Evolutionary conservation across 2,113 vertebrate species (phyloP).

Genomic region (Misgurnus mizolepis): DNA sequence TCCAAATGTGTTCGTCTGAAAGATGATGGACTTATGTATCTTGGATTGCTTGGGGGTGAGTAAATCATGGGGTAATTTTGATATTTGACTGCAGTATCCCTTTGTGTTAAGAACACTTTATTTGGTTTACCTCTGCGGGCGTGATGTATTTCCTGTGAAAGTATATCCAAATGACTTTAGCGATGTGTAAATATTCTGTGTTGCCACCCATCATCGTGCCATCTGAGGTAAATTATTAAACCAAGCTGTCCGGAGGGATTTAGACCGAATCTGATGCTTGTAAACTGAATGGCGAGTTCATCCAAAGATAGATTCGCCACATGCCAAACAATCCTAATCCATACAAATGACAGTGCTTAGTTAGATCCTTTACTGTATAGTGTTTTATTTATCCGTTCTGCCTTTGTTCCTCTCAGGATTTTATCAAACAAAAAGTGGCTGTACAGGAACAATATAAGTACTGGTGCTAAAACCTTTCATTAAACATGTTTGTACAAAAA

Average conservation of each 20-base stretch:
- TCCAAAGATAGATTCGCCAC: slow-evolving; percentile 27
- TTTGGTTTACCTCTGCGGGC: not conserved
- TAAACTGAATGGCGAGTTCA: slow-evolving; percentile 38
- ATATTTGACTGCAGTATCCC: too few species aligned
- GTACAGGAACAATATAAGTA: slow-evolving; percentile 22
- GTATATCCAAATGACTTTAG: not conserved
- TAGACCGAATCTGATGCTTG: slow-evolving; percentile 34
- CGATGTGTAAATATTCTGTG: slow-evolving; percentile 49
- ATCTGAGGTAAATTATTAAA: slow-evolving; percentile 52
- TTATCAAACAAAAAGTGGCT: slow-evolving; percentile 23
- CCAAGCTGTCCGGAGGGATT: slow-evolving; percentile 36
- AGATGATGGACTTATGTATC: too few species aligned
- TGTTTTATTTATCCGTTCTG: slow-evolving; percentile 8
- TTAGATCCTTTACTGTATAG: slow-evolving; percentile 26
- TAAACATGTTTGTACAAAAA: slow-evolving; percentile 33
- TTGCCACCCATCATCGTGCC: slow-evolving; percentile 29
- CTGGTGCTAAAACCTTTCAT: slow-evolving; percentile 17
- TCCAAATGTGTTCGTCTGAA: too few species aligned
- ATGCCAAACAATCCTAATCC: slow-evolving; percentile 52
- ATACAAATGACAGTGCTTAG: slow-evolving; percentile 39
- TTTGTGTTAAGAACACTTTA: not conserved
- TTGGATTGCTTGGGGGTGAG: too few species aligned
- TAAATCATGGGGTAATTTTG: too few species aligned
- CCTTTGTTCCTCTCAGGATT: slow-evolving; percentile 27
- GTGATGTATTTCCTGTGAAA: slow-evolving; percentile 41